These are phyloP conservation scores for Oxygymnocypris stewartii DNA, from an alignment of 2,113 vertebrate genomes.

Conservation along the genomic window DNA sequence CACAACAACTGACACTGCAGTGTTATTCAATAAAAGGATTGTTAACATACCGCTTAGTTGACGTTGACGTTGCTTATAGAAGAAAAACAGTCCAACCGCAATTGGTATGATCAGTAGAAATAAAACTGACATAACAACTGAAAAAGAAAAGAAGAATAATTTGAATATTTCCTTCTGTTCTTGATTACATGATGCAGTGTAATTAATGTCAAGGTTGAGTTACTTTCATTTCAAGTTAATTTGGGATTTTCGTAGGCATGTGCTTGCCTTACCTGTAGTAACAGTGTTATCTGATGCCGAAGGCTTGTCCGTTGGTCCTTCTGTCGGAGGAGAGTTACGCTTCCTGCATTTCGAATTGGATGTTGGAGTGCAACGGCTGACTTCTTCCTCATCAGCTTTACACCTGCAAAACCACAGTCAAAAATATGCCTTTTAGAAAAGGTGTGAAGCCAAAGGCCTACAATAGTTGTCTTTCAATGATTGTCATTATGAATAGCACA, in stretches of 20 bases:
- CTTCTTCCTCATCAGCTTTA: slow-evolving; percentile 71
- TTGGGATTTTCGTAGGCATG: neutral
- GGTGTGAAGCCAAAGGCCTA: neutral
- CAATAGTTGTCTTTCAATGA: neutral
- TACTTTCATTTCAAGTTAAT: neutral
- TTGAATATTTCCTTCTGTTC: neutral
- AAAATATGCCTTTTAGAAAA: slow-evolving; percentile 14
- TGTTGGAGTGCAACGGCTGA: slow-evolving; percentile 67
- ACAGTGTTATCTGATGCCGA: too few species aligned
- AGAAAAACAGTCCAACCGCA: slow-evolving; percentile 36
- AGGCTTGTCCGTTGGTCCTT: neutral
- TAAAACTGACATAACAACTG: slow-evolving; percentile 1
- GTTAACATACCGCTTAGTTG: slow-evolving; percentile 39
- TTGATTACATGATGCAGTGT: neutral
- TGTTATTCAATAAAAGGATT: slow-evolving; percentile 57
- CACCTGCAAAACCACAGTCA: slow-evolving; percentile 64
- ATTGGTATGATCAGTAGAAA: fast-evolving
- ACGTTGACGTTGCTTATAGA: slow-evolving; percentile 41
- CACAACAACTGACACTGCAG: neutral
- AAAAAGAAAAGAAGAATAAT: slow-evolving; percentile 10
- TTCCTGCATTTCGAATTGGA: slow-evolving; percentile 73
- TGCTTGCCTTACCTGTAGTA: slow-evolving; percentile 20
- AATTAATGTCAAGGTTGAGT: neutral
- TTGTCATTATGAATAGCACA: slow-evolving; percentile 11
- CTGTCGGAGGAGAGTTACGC: slow-evolving; percentile 21